phyloP scores from a whole-genome alignment of 2,888 invertebrate genomes.

The Drosophila greeni region DNA sequence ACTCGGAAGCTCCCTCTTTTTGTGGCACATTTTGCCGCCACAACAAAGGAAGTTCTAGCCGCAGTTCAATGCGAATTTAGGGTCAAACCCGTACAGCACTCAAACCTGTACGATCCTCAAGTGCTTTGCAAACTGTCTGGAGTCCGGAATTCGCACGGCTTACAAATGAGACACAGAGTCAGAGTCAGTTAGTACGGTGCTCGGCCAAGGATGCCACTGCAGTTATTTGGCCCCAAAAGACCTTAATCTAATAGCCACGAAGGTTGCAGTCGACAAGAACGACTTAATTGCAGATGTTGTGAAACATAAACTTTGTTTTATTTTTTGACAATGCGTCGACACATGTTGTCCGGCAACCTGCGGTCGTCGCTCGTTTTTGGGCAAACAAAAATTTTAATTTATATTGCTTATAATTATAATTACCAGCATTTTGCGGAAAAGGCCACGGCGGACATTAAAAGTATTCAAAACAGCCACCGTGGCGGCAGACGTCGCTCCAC shows the following conservation, averaged over 20 bases:
- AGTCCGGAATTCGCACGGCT: constrained; percentile 37
- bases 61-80: constrained; percentile 48
- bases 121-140: constrained; percentile 35
- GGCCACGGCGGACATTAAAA: constrained; percentile 67
- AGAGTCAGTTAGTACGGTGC: constrained; percentile 30
- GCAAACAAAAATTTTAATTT: constrained; percentile 56
- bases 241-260: constrained; percentile 67
- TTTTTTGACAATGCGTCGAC: constrained; percentile 37
- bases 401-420: constrained; percentile 70
- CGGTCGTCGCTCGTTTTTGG: constrained; percentile 43
- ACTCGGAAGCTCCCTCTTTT: constrained; percentile 56
- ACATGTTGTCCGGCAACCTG: constrained; percentile 51
- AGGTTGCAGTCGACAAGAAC: constrained; percentile 66
- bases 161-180: constrained; percentile 25
- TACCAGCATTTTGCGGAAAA: constrained; percentile 54
- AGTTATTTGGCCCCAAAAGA: constrained; percentile 52
- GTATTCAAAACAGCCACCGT: constrained; percentile 32
- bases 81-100: constrained; percentile 17
- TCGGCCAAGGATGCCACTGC: constrained; percentile 62
- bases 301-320: constrained; percentile 27
- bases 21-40: constrained; percentile 23
- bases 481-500: constrained; percentile 25
- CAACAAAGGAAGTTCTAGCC: constrained; percentile 30
- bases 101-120: constrained; percentile 17
- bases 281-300: constrained; percentile 52